phyloP scores from a whole-genome alignment of 2,888 invertebrate species.

The Yponomeuta sedellus region DNA sequence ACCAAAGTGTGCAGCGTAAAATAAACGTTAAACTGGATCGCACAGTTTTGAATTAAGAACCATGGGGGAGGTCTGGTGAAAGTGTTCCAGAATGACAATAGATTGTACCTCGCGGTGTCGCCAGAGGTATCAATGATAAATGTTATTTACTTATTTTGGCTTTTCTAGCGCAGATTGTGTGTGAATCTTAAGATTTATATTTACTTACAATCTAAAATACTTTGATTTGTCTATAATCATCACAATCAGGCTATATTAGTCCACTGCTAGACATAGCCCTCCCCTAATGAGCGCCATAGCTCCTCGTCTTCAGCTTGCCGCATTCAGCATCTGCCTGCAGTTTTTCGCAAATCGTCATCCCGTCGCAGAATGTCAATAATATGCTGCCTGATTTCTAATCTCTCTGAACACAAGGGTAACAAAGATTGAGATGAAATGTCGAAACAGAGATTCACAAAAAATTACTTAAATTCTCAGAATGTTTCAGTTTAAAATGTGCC shows the following conservation, averaged over 20 bases:
- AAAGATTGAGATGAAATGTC: not conserved
- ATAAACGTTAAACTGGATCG: slow-evolving; percentile 51
- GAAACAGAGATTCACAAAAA: not conserved
- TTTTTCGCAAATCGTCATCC: too few species aligned
- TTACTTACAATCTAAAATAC: not conserved
- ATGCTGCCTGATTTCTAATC: not conserved
- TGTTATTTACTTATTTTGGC: not conserved
- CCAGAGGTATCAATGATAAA: slow-evolving; percentile 46
- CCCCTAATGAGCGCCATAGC: too few species aligned
- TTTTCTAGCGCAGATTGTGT: not conserved
- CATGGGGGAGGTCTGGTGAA: slow-evolving; percentile 57
- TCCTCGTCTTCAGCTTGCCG: too few species aligned
- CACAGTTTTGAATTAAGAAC: slow-evolving; percentile 52
- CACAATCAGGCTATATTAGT: too few species aligned
- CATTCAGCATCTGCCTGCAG: too few species aligned
- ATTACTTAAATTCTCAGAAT: not conserved
- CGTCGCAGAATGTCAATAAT: too few species aligned
- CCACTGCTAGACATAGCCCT: too few species aligned
- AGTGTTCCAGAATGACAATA: slow-evolving; percentile 67
- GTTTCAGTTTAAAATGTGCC: not conserved
- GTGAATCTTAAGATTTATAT: not conserved
- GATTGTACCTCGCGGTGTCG: slow-evolving; percentile 62
- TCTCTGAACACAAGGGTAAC: not conserved
- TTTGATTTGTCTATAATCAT: not conserved
- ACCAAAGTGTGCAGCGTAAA: not conserved